Percentiles rank a stretch among this genome's conserved stretches.
These are phyloP conservation scores for Apodemia mormo DNA, from an alignment of 2,888 invertebrate species.

Conservation along the genomic window DNA sequence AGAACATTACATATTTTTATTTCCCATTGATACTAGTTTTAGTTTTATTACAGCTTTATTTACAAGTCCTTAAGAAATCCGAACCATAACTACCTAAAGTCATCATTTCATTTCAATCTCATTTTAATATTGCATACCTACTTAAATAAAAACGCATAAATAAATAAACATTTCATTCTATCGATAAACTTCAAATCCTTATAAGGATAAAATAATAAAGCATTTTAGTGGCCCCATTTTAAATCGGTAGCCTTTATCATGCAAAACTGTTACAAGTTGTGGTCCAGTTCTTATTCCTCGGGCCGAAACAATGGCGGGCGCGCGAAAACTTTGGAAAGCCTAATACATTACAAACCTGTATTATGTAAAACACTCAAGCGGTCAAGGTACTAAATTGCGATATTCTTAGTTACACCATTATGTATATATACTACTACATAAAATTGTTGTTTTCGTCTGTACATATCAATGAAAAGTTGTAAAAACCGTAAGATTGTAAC, in stretches of 20 bases:
- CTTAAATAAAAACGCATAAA: not conserved
- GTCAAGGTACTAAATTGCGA: not conserved
- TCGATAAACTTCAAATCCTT: not conserved
- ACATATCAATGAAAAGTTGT: too few relatives aligned
- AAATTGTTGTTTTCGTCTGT: too few relatives aligned
- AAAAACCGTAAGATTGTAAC: too few relatives aligned
- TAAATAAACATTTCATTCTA: not conserved
- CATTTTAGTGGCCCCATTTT: constrained; percentile 64
- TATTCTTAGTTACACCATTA: not conserved
- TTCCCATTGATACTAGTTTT: too few relatives aligned
- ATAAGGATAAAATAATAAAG: constrained; percentile 16
- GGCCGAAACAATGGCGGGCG: constrained; percentile 54
- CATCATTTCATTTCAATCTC: too few relatives aligned
- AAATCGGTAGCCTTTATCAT: constrained; percentile 71
- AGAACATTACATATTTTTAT: too few relatives aligned
- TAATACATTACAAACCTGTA: constrained; percentile 14
- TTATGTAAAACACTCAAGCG: constrained; percentile 3
- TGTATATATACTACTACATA: not conserved
- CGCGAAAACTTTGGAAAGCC: constrained; percentile 43
- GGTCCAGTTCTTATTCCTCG: constrained; percentile 60
- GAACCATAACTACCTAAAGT: too few relatives aligned
- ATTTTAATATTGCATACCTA: too few relatives aligned
- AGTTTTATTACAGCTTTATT: too few relatives aligned
- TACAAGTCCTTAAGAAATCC: too few relatives aligned
- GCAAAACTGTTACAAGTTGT: constrained; percentile 62